Percentiles rank a stretch among this genome's conserved stretches.
Conservation (phyloP, 1,140 invertebrate genomes). For the Aricia agestis region DNA sequence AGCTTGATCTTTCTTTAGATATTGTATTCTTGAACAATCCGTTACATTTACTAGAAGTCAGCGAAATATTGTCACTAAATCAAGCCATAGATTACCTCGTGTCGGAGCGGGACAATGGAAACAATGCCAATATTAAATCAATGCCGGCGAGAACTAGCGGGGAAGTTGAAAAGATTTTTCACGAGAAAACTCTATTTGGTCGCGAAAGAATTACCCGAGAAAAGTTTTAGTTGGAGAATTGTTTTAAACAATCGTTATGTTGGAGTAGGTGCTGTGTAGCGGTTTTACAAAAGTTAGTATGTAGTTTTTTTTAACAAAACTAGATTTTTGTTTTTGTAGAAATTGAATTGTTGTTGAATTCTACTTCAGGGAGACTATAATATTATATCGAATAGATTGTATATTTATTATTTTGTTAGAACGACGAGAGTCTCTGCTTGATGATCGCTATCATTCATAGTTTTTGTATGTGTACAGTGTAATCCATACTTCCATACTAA, state of each 20-base stretch:
- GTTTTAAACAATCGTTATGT: neutral
- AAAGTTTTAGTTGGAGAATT: neutral
- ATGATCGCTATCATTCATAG: no score
- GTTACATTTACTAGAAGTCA: neutral
- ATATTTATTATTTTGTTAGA: no score
- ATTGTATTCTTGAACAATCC: neutral
- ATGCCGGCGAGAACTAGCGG: neutral
- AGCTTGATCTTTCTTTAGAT: neutral
- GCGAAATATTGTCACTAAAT: neutral
- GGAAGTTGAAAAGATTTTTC: conserved; percentile 1
- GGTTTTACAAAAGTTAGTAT: neutral
- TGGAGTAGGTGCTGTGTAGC: neutral
- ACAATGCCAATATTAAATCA: conserved; percentile 3
- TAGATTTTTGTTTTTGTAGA: no score
- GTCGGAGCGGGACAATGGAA: neutral
- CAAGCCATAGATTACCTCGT: neutral
- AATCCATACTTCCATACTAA: no score
- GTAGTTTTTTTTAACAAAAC: no score
- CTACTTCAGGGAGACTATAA: no score
- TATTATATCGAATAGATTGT: no score
- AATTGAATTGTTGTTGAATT: no score
- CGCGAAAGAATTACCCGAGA: neutral
- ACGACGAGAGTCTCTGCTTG: no score
- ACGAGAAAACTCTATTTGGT: neutral
- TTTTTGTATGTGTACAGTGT: no score